phyloP scores from a whole-genome alignment of 1,140 invertebrate species.

The Drosophila sp. region DNA sequence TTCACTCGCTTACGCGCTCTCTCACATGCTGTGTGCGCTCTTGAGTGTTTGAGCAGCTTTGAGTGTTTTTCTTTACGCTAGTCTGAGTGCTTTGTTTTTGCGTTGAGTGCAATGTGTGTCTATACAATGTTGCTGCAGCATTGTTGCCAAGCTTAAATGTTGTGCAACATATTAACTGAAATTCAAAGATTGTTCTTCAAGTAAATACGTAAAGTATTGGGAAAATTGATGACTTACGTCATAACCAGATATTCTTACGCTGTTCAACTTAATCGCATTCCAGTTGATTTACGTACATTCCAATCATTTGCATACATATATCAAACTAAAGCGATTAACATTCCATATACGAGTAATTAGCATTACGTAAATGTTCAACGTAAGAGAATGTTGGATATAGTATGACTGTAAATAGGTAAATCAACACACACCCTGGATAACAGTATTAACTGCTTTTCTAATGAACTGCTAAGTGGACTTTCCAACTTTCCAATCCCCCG shows the following conservation, averaged over 20 bases:
- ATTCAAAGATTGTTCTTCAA: not conserved
- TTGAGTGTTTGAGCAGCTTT: slow-evolving; percentile 35
- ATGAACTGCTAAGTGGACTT: not conserved
- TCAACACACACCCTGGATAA: no score
- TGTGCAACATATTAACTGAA: slow-evolving; percentile 2
- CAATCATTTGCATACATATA: no score
- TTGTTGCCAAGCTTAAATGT: slow-evolving; percentile 29
- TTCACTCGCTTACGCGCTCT: no score
- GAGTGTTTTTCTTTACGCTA: slow-evolving; percentile 6
- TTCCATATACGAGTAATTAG: no score
- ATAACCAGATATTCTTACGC: not conserved
- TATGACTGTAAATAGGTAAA: no score
- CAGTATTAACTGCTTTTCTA: slow-evolving; percentile 10
- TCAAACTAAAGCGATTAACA: no score
- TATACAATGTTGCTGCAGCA: slow-evolving; percentile 54
- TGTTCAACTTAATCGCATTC: slow-evolving; percentile 1
- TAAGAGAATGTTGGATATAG: not conserved
- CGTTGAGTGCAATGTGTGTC: not conserved
- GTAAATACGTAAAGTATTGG: not conserved
- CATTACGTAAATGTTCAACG: slow-evolving; percentile 5
- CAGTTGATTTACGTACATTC: not conserved
- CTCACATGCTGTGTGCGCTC: slow-evolving; percentile 26
- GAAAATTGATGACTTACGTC: no score
- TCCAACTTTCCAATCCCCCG: not conserved
- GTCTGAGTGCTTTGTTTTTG: slow-evolving; percentile 17